Conservation (phyloP, 2,797 vertebrate genomes). For the Takifugu rubripes region DNA sequence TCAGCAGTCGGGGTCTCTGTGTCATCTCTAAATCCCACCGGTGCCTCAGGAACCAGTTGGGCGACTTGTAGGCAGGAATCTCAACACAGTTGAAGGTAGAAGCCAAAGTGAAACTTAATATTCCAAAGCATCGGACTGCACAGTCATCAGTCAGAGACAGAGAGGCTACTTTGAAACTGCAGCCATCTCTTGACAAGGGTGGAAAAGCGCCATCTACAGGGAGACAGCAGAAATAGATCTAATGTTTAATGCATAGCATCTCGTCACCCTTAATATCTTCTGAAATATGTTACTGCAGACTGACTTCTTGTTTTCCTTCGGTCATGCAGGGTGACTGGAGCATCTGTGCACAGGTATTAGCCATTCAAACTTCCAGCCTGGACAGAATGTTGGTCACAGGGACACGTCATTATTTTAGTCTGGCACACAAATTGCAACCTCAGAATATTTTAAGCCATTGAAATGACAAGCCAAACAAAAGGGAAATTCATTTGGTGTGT, state of each 20-base stretch:
- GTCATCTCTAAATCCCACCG: too few relatives aligned
- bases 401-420: constrained; percentile 11
- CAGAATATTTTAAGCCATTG: constrained; percentile 18
- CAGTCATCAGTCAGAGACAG: too few relatives aligned
- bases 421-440: constrained; percentile 18
- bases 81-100: too few relatives aligned
- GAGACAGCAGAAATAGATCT: too few relatives aligned
- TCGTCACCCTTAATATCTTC: constrained; percentile 1
- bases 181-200: too few relatives aligned
- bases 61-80: too few relatives aligned
- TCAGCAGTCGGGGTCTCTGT: too few relatives aligned
- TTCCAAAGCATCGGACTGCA: too few relatives aligned
- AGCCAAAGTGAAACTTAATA: too few relatives aligned
- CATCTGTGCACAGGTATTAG: constrained; percentile 23
- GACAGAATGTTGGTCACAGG: constrained; percentile 17
- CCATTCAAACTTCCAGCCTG: constrained; percentile 29
- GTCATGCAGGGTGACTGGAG: constrained; percentile 27
- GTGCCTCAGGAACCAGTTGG: too few relatives aligned
- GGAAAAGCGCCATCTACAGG: too few relatives aligned
- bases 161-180: too few relatives aligned
- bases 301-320: constrained; percentile 15
- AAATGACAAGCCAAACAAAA: constrained; percentile 25
- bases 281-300: constrained; percentile 10
- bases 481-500: constrained; percentile 7
- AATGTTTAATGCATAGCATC: neutral